Conservation (phyloP, 2,888 invertebrate genomes). For the Agrilus biguttatus region DNA sequence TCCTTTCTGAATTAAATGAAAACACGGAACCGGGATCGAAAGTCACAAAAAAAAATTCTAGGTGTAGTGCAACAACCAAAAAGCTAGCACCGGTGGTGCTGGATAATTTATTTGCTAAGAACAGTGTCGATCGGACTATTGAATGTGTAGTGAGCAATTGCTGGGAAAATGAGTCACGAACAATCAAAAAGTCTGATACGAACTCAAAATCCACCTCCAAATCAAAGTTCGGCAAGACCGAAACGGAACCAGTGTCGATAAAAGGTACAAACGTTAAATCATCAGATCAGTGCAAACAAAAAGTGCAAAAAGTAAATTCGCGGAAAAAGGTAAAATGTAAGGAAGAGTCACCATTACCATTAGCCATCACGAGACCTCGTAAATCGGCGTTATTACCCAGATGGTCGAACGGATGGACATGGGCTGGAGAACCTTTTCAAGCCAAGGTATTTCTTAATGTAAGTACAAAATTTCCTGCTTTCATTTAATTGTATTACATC, state of each 20-base stretch:
- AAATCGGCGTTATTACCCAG: conserved; percentile 35
- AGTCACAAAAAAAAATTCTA: conserved; percentile 13
- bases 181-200: conserved; percentile 11
- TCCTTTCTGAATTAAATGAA: conserved; percentile 15
- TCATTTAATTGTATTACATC: neutral
- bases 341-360: conserved; percentile 15
- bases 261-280: conserved; percentile 13
- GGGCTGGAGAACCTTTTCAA: conserved; percentile 73
- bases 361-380: conserved; percentile 17
- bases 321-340: conserved; percentile 18
- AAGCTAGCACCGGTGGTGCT: conserved; percentile 27
- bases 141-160: conserved; percentile 26
- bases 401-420: conserved; percentile 89
- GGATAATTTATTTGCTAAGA: conserved; percentile 42
- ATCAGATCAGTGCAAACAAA: conserved; percentile 7
- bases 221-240: conserved; percentile 6
- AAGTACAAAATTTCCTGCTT: conserved; percentile 28
- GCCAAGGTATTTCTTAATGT: conserved; percentile 81
- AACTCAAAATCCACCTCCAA: conserved; percentile 5
- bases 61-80: conserved; percentile 9
- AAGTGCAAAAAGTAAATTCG: conserved; percentile 13
- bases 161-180: conserved; percentile 21
- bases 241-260: conserved; percentile 3
- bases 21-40: conserved; percentile 16
- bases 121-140: conserved; percentile 39